These are phyloP conservation scores for Eueremaeus valkanovi DNA, from an alignment of 2,888 invertebrate species.

Conservation along the genomic window DNA sequence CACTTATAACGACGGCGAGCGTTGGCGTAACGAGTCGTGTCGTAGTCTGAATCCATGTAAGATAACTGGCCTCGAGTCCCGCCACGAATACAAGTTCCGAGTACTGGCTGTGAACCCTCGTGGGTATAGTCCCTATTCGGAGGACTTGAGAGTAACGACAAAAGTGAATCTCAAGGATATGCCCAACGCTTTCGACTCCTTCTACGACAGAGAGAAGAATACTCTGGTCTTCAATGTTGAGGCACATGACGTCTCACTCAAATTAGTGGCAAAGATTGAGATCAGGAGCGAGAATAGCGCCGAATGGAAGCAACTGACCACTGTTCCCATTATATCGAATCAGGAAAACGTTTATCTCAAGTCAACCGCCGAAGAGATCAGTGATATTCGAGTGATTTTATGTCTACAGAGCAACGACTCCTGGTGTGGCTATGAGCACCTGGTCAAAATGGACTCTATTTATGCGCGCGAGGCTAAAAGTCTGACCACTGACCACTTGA, in stretches of 20 bases:
- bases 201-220: constrained; percentile 46
- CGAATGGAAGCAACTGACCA: constrained; percentile 45
- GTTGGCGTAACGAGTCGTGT: constrained; percentile 57
- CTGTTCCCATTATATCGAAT: constrained; percentile 43
- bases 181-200: constrained; percentile 47
- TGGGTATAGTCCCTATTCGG: constrained; percentile 79
- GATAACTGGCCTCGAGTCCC: constrained; percentile 75
- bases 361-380: constrained; percentile 42
- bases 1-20: constrained; percentile 75
- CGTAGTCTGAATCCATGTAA: constrained; percentile 81
- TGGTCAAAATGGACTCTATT: constrained; percentile 44
- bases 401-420: constrained; percentile 75
- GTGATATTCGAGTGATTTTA: constrained; percentile 67
- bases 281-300: constrained; percentile 44
- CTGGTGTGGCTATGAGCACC: constrained; percentile 48
- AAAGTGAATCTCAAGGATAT: constrained; percentile 63
- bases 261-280: constrained; percentile 47
- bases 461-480: constrained; percentile 36
- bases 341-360: constrained; percentile 44
- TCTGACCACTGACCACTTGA: constrained; percentile 43
- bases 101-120: constrained; percentile 55
- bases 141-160: constrained; percentile 73
- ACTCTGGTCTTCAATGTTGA: constrained; percentile 46
- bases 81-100: constrained; percentile 79
- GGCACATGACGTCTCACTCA: constrained; percentile 43